A percentile compares a stretch with the other conserved stretches of the same genome.
These are phyloP conservation scores for Sylvia borin DNA, from an alignment of 2,797 vertebrate genomes.

Conservation along the genomic window DNA sequence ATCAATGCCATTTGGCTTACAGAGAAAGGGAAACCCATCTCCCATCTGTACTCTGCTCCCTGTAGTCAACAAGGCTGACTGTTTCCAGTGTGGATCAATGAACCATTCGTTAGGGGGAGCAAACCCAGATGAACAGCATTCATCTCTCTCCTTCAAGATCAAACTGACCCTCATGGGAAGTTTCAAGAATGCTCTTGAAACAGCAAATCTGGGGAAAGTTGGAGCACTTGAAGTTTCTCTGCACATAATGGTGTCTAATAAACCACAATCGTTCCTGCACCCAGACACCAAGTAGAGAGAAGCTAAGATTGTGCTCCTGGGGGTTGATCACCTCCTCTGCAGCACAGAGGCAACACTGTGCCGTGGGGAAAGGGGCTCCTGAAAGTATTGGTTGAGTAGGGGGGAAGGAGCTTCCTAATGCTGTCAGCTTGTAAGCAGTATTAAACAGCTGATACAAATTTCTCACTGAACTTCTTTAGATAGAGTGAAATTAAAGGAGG, in stretches of 20 bases:
- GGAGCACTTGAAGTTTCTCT: neutral
- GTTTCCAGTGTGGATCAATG: slow-evolving; percentile 49
- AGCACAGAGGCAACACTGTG: neutral
- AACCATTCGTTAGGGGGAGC: slow-evolving; percentile 15
- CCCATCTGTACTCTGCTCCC: neutral
- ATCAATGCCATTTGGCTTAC: slow-evolving; percentile 22
- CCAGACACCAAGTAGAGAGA: neutral
- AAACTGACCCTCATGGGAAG: neutral
- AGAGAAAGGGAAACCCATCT: neutral
- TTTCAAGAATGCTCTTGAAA: neutral
- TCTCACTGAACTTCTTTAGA: neutral
- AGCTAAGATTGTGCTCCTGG: rapidly evolving
- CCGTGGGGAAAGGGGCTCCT: rapidly evolving
- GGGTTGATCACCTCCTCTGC: neutral
- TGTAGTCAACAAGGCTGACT: slow-evolving; percentile 15
- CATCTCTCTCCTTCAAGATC: slow-evolving; percentile 24
- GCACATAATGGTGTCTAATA: neutral
- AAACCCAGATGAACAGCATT: neutral
- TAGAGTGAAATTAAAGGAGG: neutral
- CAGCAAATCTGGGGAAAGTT: neutral
- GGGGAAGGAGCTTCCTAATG: neutral
- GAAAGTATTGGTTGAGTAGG: neutral
- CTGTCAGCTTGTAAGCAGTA: neutral
- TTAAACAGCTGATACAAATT: neutral
- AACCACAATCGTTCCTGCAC: neutral